Base-by-base conservation (phyloP, 2,113 vertebrate species). In the Elgaria multicarinata region DNA sequence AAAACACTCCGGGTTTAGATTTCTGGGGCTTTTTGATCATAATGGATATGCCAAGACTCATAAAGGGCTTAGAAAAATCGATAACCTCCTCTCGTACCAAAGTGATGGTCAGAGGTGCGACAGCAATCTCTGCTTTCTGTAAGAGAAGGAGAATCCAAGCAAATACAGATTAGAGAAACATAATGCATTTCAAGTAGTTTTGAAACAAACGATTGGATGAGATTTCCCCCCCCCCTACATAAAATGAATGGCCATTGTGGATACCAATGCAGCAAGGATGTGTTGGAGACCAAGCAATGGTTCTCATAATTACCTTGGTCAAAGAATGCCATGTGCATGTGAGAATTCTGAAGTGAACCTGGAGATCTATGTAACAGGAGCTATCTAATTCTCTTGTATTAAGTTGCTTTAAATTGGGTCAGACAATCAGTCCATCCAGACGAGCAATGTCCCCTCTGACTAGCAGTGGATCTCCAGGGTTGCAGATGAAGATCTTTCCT, bases 21-120 rank as follows among this genome's bases (percentile, higher is more conserved):
- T 99, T 99, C 96, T 99, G 99, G 42, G 99, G 99, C 95, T 99
- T 99, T 97, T 99, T 99, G 97, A 99, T 99, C 99, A 99, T 99
- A 96, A 99, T 99, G 96, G 99, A 99, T 96, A 99, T 99, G 91
- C 99, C 99, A 96, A 99, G 96, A 95, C 98, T 99, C 99, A 99
- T 99, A 96, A 99, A 99, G 94, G 99, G 99, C 95, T 99, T 99
- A 83, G 99, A 99, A 97, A 99, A 99, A 97, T 99, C 99, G 90
- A 99, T 99, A 95, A 99, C 99, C 95, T 99, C 99, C 95, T 99
- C 99, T 94, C 99, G 97, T 90, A 99, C 99, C 95, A 99, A 97
- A 85, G 99, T 99, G 96, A 99, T 99, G 92, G 99, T 99, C 96
- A 99, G 96, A 55, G 99, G 99, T 72, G 99, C 99, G 94, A 99